phyloP scores from a whole-genome alignment of 1,140 invertebrate species.

The Drosophila quadrilineata region DNA sequence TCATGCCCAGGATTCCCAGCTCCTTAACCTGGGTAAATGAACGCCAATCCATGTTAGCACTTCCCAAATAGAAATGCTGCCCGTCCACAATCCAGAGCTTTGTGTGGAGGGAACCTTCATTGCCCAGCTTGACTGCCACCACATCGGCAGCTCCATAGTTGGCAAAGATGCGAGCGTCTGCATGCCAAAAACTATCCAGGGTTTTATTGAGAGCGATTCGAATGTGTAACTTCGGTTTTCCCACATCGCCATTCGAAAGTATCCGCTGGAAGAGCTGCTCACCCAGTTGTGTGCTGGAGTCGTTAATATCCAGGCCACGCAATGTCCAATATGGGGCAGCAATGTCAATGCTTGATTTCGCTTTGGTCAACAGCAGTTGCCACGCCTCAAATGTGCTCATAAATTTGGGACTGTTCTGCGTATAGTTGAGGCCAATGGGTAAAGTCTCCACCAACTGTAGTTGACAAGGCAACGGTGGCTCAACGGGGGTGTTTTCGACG shows the following conservation, averaged over 20 bases:
- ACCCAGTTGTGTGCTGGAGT: slow-evolving; percentile 88
- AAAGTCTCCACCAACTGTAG: slow-evolving; percentile 93
- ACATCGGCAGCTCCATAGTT: slow-evolving; percentile 86
- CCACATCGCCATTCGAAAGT: slow-evolving; percentile 81
- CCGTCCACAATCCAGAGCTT: slow-evolving; percentile 96
- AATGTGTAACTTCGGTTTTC: slow-evolving; percentile 84
- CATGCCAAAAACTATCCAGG: slow-evolving; percentile 54
- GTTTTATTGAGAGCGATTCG: slow-evolving; percentile 87
- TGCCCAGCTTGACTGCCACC: slow-evolving; percentile 36
- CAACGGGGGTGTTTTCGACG: slow-evolving; percentile 42
- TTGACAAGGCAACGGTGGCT: slow-evolving; percentile 58
- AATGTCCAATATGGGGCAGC: slow-evolving; percentile 93
- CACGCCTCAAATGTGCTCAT: slow-evolving; percentile 90
- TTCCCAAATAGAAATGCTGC: slow-evolving; percentile 91
- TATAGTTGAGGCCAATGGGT: slow-evolving; percentile 90
- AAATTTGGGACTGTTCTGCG: slow-evolving; percentile 84
- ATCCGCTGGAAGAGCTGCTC: slow-evolving; percentile 89
- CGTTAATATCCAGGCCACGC: slow-evolving; percentile 88
- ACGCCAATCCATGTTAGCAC: slow-evolving; percentile 97
- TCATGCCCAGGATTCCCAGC: slow-evolving; percentile 90
- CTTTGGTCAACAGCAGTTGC: slow-evolving; percentile 88
- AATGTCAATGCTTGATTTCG: slow-evolving; percentile 92
- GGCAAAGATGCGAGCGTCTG: slow-evolving; percentile 51
- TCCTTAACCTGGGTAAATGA: slow-evolving; percentile 98
- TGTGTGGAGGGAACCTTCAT: slow-evolving; percentile 94